These are phyloP conservation scores for Zelostemma sp. DNA, from an alignment of 1,140 invertebrate species.

Conservation along the genomic window DNA sequence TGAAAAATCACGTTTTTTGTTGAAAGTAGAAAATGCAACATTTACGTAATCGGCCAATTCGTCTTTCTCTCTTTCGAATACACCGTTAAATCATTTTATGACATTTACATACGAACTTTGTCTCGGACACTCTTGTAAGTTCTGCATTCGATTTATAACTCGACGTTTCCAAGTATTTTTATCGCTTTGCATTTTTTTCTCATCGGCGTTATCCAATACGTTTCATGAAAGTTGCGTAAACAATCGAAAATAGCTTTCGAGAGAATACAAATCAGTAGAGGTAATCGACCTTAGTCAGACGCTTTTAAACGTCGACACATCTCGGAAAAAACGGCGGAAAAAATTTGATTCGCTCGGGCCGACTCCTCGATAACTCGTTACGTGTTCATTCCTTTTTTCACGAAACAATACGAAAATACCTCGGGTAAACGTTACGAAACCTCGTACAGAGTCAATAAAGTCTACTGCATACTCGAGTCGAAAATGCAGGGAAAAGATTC, in stretches of 20 bases:
- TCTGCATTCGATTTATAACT: neutral
- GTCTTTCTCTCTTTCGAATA: neutral
- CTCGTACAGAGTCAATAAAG: neutral
- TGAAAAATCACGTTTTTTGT: too few relatives aligned
- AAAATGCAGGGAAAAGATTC: constrained; percentile 12
- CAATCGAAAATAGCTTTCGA: too few relatives aligned
- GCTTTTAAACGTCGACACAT: too few relatives aligned
- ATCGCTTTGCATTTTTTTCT: neutral
- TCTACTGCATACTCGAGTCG: neutral
- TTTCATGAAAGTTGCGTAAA: neutral
- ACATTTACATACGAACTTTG: constrained; percentile 1
- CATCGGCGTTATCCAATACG: neutral
- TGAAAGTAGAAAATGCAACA: too few relatives aligned
- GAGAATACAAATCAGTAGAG: too few relatives aligned
- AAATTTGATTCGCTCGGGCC: too few relatives aligned
- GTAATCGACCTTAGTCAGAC: too few relatives aligned
- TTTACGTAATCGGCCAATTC: too few relatives aligned
- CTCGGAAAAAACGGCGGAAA: too few relatives aligned
- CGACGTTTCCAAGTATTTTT: neutral
- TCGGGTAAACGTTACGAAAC: neutral
- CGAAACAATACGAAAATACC: too few relatives aligned
- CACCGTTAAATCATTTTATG: neutral
- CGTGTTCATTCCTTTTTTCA: too few relatives aligned
- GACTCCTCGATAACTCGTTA: too few relatives aligned
- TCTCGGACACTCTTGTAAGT: neutral